phyloP scores from a whole-genome alignment of 1,140 invertebrate species.

The Geopemphigus sp. region DNA sequence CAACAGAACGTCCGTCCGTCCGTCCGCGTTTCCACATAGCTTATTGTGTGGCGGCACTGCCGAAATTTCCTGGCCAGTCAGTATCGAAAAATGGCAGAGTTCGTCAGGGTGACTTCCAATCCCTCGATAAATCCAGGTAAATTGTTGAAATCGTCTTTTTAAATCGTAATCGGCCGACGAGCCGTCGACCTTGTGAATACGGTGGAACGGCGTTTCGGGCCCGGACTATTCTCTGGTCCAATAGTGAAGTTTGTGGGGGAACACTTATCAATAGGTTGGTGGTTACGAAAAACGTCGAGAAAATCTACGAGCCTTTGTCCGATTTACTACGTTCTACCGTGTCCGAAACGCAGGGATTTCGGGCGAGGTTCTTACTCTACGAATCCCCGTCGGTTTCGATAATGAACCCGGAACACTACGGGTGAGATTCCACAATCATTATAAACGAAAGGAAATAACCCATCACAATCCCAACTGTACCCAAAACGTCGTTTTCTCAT shows the following conservation, averaged over 20 bases:
- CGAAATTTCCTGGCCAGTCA: slow-evolving; percentile 34
- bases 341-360: no score
- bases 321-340: no score
- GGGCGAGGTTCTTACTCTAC: no score
- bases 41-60: slow-evolving; percentile 28
- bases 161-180: no score
- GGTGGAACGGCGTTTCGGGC: neutral
- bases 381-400: no score
- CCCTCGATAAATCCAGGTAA: slow-evolving; percentile 46
- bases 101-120: slow-evolving; percentile 48
- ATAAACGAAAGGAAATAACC: no score
- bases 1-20: neutral
- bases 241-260: neutral
- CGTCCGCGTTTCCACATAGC: neutral
- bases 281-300: neutral
- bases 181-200: neutral
- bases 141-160: neutral
- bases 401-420: no score
- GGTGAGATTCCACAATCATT: no score
- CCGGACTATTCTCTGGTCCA: neutral
- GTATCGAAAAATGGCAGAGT: slow-evolving; percentile 48
- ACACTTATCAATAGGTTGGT: slow-evolving; percentile 11
- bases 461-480: no score
- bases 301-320: no score
- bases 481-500: no score